Percentiles rank a stretch among this genome's conserved stretches.
These are phyloP conservation scores for Tachysurus fulvidraco DNA, from an alignment of 2,113 vertebrate genomes.

Conservation along the genomic window DNA sequence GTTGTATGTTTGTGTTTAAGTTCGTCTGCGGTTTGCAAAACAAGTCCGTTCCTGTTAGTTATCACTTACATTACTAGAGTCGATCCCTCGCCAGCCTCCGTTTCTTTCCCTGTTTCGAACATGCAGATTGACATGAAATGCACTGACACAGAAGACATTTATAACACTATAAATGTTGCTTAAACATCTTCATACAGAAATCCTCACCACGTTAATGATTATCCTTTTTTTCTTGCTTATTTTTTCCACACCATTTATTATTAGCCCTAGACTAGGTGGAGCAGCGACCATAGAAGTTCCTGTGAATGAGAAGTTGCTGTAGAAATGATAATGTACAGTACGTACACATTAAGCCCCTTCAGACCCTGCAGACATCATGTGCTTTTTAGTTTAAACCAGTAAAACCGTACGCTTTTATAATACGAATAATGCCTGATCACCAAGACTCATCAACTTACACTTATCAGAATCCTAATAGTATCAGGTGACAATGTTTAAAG, in stretches of 20 bases:
- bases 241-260: background rate
- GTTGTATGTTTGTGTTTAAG: background rate
- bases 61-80: background rate
- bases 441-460: too few relatives aligned
- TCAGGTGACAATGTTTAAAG: too few relatives aligned
- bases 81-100: background rate
- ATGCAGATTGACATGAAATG: background rate
- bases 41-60: background rate
- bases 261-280: background rate
- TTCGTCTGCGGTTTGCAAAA: background rate
- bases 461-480: too few relatives aligned
- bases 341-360: too few relatives aligned
- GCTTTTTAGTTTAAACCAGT: too few relatives aligned
- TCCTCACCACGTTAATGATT: background rate
- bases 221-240: background rate
- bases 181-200: background rate
- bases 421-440: too few relatives aligned
- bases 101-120: background rate
- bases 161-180: background rate
- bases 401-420: too few relatives aligned
- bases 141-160: background rate
- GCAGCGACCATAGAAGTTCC: background rate
- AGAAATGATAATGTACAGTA: background rate
- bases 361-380: too few relatives aligned
- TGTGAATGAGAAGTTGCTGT: background rate